Conservation (phyloP, 2,797 vertebrate genomes). For the Percopsis omiscomaycus region DNA sequence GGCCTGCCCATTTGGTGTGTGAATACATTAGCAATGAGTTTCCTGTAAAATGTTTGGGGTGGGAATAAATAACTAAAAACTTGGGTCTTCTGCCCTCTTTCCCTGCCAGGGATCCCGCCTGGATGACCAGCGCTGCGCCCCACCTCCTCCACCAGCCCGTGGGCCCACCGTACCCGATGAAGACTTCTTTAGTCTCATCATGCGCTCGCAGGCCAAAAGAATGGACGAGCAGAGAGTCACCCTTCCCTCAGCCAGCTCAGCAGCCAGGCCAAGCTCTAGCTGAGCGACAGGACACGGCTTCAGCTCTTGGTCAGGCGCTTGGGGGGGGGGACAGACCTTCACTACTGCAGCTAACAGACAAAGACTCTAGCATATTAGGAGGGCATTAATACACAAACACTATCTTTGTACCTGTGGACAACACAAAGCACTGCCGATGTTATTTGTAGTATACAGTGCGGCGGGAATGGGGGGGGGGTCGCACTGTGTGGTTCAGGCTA, state of each 20-base stretch:
- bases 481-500: background rate
- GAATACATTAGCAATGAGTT: background rate
- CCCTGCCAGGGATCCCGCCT: slow-evolving; percentile 86
- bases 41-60: background rate
- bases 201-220: slow-evolving; percentile 93
- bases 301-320: background rate
- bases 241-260: slow-evolving; percentile 77
- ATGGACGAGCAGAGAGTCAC: slow-evolving; percentile 96
- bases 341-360: slow-evolving; percentile 30
- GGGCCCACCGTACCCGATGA: slow-evolving; percentile 94
- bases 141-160: slow-evolving; percentile 81
- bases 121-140: slow-evolving; percentile 95
- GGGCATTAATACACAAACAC: background rate
- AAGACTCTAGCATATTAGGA: slow-evolving; percentile 19
- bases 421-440: slow-evolving; percentile 58
- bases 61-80: background rate
- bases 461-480: background rate
- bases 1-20: too few relatives aligned
- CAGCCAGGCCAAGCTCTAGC: slow-evolving; percentile 56
- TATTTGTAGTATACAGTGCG: slow-evolving; percentile 30
- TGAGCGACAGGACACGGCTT: slow-evolving; percentile 3
- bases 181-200: slow-evolving; percentile 97
- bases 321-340: background rate
- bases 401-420: slow-evolving; percentile 28
- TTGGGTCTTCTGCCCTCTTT: background rate